Evolutionary conservation across 2,888 invertebrate genomes (phyloP).

Genomic region (Thereva unica): DNA sequence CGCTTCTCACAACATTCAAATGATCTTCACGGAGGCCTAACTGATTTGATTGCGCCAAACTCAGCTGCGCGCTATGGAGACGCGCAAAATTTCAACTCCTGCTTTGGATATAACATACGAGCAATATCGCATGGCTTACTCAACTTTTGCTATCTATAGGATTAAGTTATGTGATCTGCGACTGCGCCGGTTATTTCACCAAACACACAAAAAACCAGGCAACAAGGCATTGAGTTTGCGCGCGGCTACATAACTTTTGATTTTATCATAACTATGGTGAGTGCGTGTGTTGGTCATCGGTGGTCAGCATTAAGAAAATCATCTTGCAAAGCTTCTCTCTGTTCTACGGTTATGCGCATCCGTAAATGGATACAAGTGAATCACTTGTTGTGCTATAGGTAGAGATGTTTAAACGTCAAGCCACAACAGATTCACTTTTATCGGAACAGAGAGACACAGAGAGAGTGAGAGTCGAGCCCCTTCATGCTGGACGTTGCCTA

Average conservation of each 20-base stretch:
- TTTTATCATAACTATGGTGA: slow-evolving; percentile 13
- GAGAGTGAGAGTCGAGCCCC: neutral
- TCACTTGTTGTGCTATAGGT: slow-evolving; percentile 1
- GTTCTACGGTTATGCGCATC: neutral
- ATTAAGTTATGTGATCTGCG: slow-evolving; percentile 24
- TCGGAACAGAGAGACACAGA: too few relatives aligned
- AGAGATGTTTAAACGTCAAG: neutral
- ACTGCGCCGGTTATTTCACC: slow-evolving; percentile 21
- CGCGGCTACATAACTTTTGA: neutral
- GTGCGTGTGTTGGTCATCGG: slow-evolving; percentile 21
- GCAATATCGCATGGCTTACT: slow-evolving; percentile 5
- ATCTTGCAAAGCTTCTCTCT: slow-evolving; percentile 14
- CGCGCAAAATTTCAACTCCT: too few relatives aligned
- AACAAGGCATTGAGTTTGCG: too few relatives aligned
- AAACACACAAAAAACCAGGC: slow-evolving; percentile 17
- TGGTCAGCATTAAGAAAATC: slow-evolving; percentile 14
- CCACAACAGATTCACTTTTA: too few relatives aligned
- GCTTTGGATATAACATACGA: too few relatives aligned
- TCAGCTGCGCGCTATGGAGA: too few relatives aligned
- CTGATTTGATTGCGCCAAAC: too few relatives aligned
- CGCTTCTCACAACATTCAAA: slow-evolving; percentile 30
- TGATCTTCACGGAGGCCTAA: slow-evolving; percentile 25
- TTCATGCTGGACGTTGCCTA: slow-evolving; percentile 3
- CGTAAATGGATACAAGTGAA: slow-evolving; percentile 15
- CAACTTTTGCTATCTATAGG: slow-evolving; percentile 10